Evolutionary conservation across 2,888 invertebrate species (phyloP).

Genomic region (Aphidoletes aphidimyza): DNA sequence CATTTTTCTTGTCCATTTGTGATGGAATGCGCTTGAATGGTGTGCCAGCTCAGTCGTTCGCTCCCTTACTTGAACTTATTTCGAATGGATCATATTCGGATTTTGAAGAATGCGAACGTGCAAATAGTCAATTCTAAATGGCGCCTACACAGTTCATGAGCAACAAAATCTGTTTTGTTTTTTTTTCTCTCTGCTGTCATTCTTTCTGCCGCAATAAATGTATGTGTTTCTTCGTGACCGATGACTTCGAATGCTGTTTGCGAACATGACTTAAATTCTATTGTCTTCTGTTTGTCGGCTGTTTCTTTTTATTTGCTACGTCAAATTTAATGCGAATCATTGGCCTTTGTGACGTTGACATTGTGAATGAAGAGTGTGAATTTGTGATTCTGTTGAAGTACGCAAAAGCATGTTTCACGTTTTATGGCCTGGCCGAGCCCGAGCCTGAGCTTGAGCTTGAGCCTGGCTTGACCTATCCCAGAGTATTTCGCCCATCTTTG

Average conservation of each 20-base stretch:
- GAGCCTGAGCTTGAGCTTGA: not conserved
- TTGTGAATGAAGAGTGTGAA: conserved; percentile 26
- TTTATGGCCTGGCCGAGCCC: not conserved
- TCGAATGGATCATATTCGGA: not conserved
- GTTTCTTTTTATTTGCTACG: not conserved
- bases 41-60: not conserved
- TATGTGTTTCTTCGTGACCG: too few relatives aligned
- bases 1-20: conserved; percentile 11
- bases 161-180: not conserved
- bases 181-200: not conserved
- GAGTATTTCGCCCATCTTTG: too few relatives aligned
- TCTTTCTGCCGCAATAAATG: too few relatives aligned
- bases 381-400: conserved; percentile 35
- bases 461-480: too few relatives aligned
- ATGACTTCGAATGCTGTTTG: too few relatives aligned
- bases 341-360: not conserved
- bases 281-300: not conserved
- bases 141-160: conserved; percentile 49
- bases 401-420: not conserved
- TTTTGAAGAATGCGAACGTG: conserved; percentile 35
- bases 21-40: conserved; percentile 4
- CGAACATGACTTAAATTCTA: conserved; percentile 2
- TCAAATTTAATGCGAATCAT: not conserved
- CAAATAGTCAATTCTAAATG: not conserved
- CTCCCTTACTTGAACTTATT: too few relatives aligned